Base-by-base conservation (phyloP, 2,797 vertebrate genomes). In the Ctenopoma kingsleyae region DNA sequence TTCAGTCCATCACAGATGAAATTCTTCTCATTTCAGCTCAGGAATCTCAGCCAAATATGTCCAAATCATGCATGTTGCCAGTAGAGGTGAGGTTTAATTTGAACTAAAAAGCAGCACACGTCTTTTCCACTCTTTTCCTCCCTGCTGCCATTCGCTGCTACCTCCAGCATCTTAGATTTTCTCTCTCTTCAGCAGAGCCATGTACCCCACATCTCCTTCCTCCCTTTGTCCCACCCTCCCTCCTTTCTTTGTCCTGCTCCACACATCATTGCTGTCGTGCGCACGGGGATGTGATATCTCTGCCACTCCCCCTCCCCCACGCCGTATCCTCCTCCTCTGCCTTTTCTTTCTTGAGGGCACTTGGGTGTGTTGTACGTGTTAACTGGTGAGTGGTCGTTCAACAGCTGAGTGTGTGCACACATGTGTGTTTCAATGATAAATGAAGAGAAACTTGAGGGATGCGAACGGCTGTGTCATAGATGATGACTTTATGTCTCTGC, bases 161-260 rank as follows among this genome's bases (percentile, higher is more conserved):
- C 73, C 47, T 74, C 62, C 64, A 51, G 46, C 47, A 71, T 75
- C 52, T 56, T 63, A 5, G 2, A 54, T 75, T 58, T 51, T 44
- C 52, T 57, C 30, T 23, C 32, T 30, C 49, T 36, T 32, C 66
- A n/a, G 36, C 27, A 61, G 60, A 56, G 52, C 59, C 36, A n/a
- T 43, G 16, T 3, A 32, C 51, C 49, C 60, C 66, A 72, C 63
- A 67, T 67, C 76, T 82, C 75, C 43, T 41, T 65, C 65, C 76
- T 74, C 64, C 56, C 63, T 88, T 83, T 80, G 67, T 87, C 81
- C 75, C 79, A 66, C 55, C 82, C 72, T 63, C 80, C 76, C 69
- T 79, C 68, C 67, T 80, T 78, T 78, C 88, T 92, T 91, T 91
- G 89, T 92, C 89, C 84, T 89, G 79, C 84, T 87, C 77, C 67